Conservation (phyloP, 2,797 vertebrate genomes). For the Pitangus sulphuratus region DNA sequence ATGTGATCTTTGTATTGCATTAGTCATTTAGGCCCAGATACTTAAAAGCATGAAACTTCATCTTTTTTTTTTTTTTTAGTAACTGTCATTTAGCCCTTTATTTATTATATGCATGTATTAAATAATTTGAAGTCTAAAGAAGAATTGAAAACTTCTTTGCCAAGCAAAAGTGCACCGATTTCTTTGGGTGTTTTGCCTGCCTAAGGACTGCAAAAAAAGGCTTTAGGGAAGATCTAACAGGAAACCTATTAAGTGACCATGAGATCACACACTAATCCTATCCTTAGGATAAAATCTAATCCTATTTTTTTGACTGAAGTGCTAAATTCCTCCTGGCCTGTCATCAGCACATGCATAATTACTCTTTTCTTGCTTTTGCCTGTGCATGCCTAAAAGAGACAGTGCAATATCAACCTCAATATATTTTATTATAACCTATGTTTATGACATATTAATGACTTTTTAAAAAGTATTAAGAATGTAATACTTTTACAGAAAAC, state of each 20-base stretch:
- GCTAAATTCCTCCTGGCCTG: background rate
- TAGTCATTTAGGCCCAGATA: background rate
- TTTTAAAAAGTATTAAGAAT: background rate
- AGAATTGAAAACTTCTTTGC: background rate
- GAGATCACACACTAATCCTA: slow-evolving; percentile 27
- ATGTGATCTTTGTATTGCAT: background rate
- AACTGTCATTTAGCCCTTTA: slow-evolving; percentile 34
- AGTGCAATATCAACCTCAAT: background rate
- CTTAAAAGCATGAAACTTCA: background rate
- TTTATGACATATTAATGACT: background rate
- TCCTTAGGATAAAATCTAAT: slow-evolving; percentile 30
- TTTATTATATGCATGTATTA: background rate
- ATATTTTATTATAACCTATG: background rate
- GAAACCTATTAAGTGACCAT: slow-evolving; percentile 20
- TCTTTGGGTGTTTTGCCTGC: background rate
- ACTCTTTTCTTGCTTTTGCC: background rate
- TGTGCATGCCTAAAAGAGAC: background rate
- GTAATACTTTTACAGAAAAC: background rate
- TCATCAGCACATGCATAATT: background rate
- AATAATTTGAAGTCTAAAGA: background rate
- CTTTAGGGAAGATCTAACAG: background rate
- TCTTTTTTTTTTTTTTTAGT: background rate
- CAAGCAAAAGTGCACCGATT: background rate
- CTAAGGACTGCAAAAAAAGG: background rate
- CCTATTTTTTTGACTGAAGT: slow-evolving; percentile 11